Base-by-base conservation (phyloP, 2,797 vertebrate species). In the Mergus octosetaceus region DNA sequence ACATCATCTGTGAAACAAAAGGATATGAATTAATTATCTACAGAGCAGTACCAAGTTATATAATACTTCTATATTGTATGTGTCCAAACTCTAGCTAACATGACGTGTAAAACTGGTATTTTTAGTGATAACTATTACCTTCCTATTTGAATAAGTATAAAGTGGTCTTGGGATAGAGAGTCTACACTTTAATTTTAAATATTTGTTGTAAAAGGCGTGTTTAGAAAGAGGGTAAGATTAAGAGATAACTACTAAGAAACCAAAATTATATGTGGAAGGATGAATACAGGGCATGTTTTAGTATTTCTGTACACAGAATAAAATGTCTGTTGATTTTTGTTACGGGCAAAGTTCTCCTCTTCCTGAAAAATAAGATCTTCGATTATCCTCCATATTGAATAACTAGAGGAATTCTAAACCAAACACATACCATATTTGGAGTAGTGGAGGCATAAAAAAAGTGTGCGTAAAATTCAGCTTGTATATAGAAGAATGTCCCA, bases 1-100 rank as follows among this genome's bases (percentile, higher is more conserved):
- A 95, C 61, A 16, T 91, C 53, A 68, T 92, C 98, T 98, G 64
- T 66, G 43, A 95, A 79, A 72, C n/a, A 65, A 96, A 72, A 87
- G 19, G 56, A 84, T 78, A 90, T 11, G 0, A 77, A 84, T 4
- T 53, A 51, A 70, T 4, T n/a, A 56, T 24, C 56, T n/a, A 12
- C 20, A 82, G 25, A 27, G 43, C 34, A 80, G 18, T 32, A 73
- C 30, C 25, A 38, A 58, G 19, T 22, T 2, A 54, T 2, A 7
- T 13, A 65, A 49, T 49, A 58, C 2, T 28, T 69, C 5, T 28
- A 9, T n/a, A 30, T 4, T 28, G 21, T 15, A 25, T 12, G 45
- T 13, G 2, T 47, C 62, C 49, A 74, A 78, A 83, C 7, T 56
- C 16, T 15, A 88, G 13, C 18, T 72, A 92, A 78, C 17, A 62